phyloP scores from a whole-genome alignment of 1,140 invertebrate genomes.

The Monochamus saltuarius region DNA sequence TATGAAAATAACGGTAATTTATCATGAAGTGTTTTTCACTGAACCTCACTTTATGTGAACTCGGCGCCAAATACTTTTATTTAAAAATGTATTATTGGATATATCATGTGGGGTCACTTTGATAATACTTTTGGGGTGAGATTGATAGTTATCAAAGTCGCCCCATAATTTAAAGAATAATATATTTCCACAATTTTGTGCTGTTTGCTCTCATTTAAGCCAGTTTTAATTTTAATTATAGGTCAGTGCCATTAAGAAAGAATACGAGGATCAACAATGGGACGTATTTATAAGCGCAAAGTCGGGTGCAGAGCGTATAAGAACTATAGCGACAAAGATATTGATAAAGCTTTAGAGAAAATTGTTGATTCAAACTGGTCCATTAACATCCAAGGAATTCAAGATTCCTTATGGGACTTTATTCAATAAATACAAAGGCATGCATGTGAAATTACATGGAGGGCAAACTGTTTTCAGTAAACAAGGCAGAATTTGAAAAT shows the following conservation, averaged over 20 bases:
- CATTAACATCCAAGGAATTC: conserved; percentile 4
- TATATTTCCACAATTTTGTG: background rate
- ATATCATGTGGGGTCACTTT: conserved; percentile 6
- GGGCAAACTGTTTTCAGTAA: conserved; percentile 1
- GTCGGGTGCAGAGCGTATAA: background rate
- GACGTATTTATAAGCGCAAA: conserved; percentile 7
- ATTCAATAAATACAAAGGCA: conserved; percentile 3
- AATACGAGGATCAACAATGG: background rate
- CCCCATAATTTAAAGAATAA: conserved; percentile 2
- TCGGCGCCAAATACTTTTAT: background rate
- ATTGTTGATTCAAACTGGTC: conserved; percentile 3
- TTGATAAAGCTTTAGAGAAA: conserved; percentile 1
- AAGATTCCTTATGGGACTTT: conserved; percentile 1
- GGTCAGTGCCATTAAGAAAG: background rate
- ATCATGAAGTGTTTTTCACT: background rate
- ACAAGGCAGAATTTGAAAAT: conserved; percentile 12
- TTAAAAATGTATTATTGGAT: conserved; percentile 5
- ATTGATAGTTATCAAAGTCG: conserved; percentile 6
- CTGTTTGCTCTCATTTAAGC: background rate
- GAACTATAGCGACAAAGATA: no score
- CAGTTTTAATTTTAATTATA: background rate
- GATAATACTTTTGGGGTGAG: background rate
- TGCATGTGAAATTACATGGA: conserved; percentile 5
- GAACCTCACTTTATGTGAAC: conserved; percentile 6
- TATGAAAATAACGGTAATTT: conserved; percentile 2